These are phyloP conservation scores for Spheniscus humboldti DNA, from an alignment of 2,797 vertebrate genomes.

Conservation along the genomic window DNA sequence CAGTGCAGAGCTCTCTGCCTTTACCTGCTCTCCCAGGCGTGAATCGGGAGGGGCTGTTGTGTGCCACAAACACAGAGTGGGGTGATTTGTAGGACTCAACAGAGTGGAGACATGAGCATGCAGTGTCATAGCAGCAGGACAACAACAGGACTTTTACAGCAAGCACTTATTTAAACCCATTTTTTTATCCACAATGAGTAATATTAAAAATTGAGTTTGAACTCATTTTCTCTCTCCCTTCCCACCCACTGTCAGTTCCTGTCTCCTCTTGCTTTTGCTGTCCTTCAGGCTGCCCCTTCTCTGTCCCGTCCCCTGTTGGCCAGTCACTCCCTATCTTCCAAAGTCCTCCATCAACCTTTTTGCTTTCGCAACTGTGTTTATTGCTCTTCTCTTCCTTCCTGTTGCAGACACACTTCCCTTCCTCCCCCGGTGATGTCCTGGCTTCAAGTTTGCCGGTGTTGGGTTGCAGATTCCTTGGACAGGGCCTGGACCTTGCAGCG, in stretches of 20 bases:
- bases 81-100: background rate
- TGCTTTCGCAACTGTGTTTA: background rate
- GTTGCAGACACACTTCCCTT: background rate
- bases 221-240: background rate
- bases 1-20: background rate
- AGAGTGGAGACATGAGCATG: background rate
- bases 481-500: background rate
- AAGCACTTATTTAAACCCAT: background rate
- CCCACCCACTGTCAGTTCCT: background rate
- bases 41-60: background rate
- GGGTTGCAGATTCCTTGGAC: slow-evolving; percentile 14
- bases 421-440: background rate
- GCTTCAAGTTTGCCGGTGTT: background rate
- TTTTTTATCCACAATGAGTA: background rate
- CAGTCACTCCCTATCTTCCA: background rate
- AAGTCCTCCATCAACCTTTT: background rate
- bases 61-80: background rate
- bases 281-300: background rate
- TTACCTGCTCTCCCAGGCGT: accelerated
- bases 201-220: background rate
- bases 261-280: background rate
- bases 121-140: background rate
- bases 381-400: slow-evolving; percentile 2
- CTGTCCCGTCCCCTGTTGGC: background rate
- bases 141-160: background rate